Percentiles rank a stretch among this genome's conserved stretches.
These are phyloP conservation scores for Dolichotis patagonum DNA, from an alignment of 2,113 vertebrate genomes.

Conservation along the genomic window DNA sequence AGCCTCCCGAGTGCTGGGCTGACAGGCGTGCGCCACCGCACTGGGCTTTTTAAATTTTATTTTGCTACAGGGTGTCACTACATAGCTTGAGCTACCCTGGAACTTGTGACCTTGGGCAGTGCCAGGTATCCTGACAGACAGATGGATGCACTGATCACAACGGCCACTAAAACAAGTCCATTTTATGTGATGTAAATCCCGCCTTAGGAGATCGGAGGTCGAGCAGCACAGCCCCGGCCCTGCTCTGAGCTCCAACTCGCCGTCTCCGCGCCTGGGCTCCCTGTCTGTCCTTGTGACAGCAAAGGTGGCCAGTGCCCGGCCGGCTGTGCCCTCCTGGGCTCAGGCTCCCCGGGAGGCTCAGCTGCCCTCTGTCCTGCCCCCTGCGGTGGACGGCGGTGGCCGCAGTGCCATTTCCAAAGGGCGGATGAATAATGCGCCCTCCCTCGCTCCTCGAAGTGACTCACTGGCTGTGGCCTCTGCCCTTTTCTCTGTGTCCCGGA, in stretches of 20 bases:
- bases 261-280: no score
- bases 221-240: neutral
- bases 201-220: neutral
- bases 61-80: no score
- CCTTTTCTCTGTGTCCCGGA: neutral
- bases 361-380: constrained; percentile 40
- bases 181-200: neutral
- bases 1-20: no score
- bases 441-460: neutral
- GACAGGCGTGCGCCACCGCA: no score
- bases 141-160: neutral
- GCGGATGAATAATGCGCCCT: constrained; percentile 38
- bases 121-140: neutral
- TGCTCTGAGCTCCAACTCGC: neutral
- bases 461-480: neutral
- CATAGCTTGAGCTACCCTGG: neutral
- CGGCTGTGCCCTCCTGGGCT: no score
- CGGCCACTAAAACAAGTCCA: no score
- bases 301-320: no score
- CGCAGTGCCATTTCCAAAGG: neutral
- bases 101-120: neutral
- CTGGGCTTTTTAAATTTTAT: no score
- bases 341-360: neutral
- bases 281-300: no score
- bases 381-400: neutral